Conservation (phyloP, 2,888 invertebrate species). For the Nebria salina region DNA sequence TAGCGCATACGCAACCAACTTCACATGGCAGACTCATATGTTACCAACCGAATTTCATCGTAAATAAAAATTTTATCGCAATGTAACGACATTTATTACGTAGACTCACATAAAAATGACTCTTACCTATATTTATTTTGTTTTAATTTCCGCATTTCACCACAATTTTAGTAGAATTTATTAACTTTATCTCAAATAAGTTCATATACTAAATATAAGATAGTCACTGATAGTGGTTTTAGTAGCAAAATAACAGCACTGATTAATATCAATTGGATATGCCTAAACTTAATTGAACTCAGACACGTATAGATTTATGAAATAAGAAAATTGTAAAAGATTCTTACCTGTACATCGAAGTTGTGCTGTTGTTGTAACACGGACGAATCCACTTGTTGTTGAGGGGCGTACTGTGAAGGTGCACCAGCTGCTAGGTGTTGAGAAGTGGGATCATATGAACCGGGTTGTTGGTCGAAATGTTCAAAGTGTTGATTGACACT, state of each 20-base stretch:
- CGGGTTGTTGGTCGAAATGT: constrained; percentile 56
- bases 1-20: background rate
- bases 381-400: constrained; percentile 61
- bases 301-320: background rate
- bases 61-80: background rate
- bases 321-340: background rate
- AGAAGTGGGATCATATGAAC: constrained; percentile 53
- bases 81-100: background rate
- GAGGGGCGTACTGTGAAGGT: constrained; percentile 61
- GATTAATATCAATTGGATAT: background rate
- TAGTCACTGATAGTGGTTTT: background rate
- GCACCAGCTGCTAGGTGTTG: constrained; percentile 53
- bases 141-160: background rate
- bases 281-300: background rate
- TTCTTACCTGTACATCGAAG: constrained; percentile 82
- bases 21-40: background rate
- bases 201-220: background rate
- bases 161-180: background rate
- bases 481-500: constrained; percentile 63
- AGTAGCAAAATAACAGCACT: background rate
- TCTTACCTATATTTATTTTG: background rate
- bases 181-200: no score
- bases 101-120: background rate
- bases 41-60: background rate
- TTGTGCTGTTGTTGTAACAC: constrained; percentile 70